These are phyloP conservation scores for Sesia bembeciformis DNA, from an alignment of 2,888 invertebrate genomes.

Conservation along the genomic window DNA sequence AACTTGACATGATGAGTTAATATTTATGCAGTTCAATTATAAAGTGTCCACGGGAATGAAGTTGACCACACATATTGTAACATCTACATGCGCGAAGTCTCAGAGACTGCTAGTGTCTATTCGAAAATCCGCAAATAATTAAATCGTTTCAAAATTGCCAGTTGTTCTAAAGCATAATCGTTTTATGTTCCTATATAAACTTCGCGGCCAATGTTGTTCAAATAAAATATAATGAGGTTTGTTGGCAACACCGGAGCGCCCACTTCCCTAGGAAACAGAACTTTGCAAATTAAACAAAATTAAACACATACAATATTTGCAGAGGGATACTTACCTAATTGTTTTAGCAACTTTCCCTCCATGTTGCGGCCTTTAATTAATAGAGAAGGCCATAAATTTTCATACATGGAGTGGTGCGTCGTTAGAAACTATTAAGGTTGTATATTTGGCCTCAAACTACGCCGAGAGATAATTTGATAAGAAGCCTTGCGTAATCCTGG, in stretches of 20 bases:
- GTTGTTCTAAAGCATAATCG: no score
- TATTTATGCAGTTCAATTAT: no score
- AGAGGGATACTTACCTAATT: constrained; percentile 26
- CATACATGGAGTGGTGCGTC: constrained; percentile 26
- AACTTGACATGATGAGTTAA: no score
- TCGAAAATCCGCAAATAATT: no score
- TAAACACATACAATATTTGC: constrained; percentile 23
- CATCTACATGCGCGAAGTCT: no score
- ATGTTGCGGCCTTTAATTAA: constrained; percentile 43
- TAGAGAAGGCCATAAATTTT: constrained; percentile 43
- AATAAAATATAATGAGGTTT: background rate
- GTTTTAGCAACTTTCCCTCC: constrained; percentile 35
- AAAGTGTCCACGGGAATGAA: no score
- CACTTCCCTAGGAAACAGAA: constrained; percentile 11
- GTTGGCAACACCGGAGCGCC: background rate
- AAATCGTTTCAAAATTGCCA: no score
- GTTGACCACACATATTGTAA: no score
- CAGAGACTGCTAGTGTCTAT: no score
- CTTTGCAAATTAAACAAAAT: constrained; percentile 16
- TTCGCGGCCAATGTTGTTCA: background rate
- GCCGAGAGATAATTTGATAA: constrained; percentile 39
- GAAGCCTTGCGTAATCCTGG: constrained; percentile 12
- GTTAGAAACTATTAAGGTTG: constrained; percentile 28
- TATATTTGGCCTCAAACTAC: constrained; percentile 23
- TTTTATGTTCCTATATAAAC: no score